Evolutionary conservation across 2,113 vertebrate species (phyloP).

Genomic region (Panthera tigris): DNA sequence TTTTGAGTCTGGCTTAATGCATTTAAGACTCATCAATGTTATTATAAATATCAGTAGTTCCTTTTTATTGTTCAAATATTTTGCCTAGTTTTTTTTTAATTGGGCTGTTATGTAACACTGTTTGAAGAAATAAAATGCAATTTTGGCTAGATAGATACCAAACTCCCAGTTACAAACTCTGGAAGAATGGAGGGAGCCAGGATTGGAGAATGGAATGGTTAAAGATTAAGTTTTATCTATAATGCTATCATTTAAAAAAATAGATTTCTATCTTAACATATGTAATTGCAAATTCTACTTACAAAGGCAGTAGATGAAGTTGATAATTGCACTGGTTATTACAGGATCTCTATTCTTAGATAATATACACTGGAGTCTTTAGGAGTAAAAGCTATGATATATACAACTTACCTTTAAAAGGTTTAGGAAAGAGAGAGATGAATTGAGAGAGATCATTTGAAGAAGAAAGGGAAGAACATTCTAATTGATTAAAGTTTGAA

Average conservation of each 20-base stretch:
- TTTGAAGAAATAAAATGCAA: neutral
- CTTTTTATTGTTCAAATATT: neutral
- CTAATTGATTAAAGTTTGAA: neutral
- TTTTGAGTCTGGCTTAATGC: neutral
- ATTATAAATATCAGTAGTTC: neutral
- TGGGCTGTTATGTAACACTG: neutral
- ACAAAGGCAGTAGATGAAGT: neutral
- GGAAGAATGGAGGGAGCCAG: neutral
- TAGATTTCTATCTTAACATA: neutral
- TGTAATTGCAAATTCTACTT: neutral
- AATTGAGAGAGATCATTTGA: neutral
- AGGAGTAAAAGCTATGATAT: neutral
- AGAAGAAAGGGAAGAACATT: neutral
- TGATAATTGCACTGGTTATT: neutral
- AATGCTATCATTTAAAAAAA: neutral
- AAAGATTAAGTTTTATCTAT: neutral
- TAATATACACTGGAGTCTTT: neutral
- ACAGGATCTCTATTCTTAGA: neutral
- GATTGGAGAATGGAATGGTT: neutral
- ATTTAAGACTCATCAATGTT: neutral
- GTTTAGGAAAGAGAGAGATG: neutral
- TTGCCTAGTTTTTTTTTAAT: neutral
- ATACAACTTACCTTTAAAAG: neutral
- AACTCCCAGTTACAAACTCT: neutral
- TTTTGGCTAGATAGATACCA: neutral